phyloP scores from a whole-genome alignment of 2,113 vertebrate species.

The Eulemur rufifrons region DNA sequence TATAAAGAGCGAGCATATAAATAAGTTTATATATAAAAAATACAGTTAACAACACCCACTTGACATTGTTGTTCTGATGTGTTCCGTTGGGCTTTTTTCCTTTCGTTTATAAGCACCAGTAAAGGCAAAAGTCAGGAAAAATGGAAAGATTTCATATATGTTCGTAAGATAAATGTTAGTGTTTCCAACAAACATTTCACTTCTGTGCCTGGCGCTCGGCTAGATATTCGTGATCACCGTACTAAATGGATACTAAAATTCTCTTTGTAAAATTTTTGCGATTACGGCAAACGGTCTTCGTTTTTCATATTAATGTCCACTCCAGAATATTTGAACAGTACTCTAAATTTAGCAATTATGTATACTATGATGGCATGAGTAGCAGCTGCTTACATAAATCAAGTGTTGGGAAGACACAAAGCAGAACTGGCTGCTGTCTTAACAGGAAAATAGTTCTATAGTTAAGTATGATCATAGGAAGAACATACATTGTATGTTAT shows the following conservation, averaged over 20 bases:
- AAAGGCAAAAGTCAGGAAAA: not conserved
- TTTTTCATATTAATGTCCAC: not conserved
- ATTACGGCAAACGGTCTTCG: not conserved
- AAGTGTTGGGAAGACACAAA: not conserved
- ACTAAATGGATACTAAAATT: not conserved
- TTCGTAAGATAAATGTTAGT: not conserved
- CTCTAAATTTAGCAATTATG: not conserved
- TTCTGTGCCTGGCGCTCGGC: not conserved
- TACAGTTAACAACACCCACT: not conserved
- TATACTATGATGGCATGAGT: not conserved
- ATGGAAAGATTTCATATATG: not conserved
- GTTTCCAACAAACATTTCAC: not conserved
- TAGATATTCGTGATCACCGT: not conserved
- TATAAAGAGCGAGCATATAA: too few species aligned
- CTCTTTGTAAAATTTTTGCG: not conserved
- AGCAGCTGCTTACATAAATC: not conserved
- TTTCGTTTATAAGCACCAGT: not conserved
- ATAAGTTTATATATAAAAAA: too few species aligned
- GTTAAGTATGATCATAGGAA: not conserved
- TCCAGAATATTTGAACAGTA: not conserved
- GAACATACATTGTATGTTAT: not conserved
- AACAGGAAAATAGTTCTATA: not conserved
- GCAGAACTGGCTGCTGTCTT: not conserved
- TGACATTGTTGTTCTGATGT: not conserved
- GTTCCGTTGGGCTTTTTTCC: not conserved